Evolutionary conservation across 2,113 vertebrate genomes (phyloP).

Genomic region (Brachionichthys hirsutus): DNA sequence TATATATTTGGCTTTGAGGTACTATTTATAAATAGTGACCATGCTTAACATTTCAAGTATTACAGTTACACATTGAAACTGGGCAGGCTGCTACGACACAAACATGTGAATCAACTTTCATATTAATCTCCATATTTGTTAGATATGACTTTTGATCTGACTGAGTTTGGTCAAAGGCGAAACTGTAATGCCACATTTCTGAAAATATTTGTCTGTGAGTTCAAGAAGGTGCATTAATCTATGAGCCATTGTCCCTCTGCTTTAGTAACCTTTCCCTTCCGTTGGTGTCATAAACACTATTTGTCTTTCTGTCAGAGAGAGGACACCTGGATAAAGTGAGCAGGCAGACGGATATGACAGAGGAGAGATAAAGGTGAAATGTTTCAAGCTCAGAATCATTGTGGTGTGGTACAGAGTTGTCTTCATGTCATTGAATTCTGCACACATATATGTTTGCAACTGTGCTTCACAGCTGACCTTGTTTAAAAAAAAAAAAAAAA

Average conservation of each 20-base stretch:
- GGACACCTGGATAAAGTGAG: conserved; percentile 70
- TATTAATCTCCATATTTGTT: background rate
- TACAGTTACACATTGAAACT: too few species aligned
- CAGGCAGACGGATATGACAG: conserved; percentile 45
- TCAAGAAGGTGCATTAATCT: background rate
- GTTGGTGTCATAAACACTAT: conserved; percentile 12
- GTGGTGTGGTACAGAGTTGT: conserved; percentile 50
- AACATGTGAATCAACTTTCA: too few species aligned
- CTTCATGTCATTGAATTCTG: conserved; percentile 46
- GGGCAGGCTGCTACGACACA: too few species aligned
- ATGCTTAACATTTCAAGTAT: too few species aligned
- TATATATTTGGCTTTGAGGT: too few species aligned
- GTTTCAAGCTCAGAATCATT: conserved; percentile 46
- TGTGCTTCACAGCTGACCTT: conserved; percentile 61
- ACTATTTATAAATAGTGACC: too few species aligned
- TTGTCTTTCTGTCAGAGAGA: conserved; percentile 32
- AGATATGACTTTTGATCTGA: conserved; percentile 1
- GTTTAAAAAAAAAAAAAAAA: conserved; percentile 35
- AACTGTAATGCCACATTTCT: background rate
- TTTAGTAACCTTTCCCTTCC: conserved; percentile 13
- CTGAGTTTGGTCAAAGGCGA: background rate
- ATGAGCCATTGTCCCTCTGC: background rate
- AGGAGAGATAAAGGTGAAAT: conserved; percentile 38
- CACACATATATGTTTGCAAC: conserved; percentile 53
- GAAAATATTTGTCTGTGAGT: background rate